Evolutionary conservation across 2,888 invertebrate species (phyloP).

Genomic region (Epicampocera succincta): DNA sequence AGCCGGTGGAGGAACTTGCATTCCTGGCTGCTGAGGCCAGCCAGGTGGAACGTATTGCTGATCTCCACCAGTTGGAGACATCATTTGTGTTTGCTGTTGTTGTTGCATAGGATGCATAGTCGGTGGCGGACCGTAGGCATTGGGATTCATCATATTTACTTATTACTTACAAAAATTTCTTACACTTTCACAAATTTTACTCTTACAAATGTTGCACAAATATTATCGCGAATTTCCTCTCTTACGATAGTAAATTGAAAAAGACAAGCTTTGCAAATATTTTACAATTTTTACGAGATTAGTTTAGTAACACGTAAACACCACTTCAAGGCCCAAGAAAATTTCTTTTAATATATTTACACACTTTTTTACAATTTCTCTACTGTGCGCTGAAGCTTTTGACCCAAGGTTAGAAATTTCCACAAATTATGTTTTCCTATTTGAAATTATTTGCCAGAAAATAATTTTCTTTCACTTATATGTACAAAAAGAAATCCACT

Average conservation of each 20-base stretch:
- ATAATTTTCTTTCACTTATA: conserved; percentile 56
- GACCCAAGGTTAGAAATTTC: conserved; percentile 8
- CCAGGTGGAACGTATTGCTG: conserved; percentile 73
- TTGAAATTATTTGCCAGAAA: conserved; percentile 5
- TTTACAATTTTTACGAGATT: conserved; percentile 23
- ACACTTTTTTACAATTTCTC: conserved; percentile 8
- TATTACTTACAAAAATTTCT: conserved; percentile 8
- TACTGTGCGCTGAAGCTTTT: background rate
- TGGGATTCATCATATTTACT: conserved; percentile 77
- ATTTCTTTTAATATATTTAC: conserved; percentile 11
- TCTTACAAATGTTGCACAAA: conserved; percentile 4
- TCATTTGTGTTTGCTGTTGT: conserved; percentile 46
- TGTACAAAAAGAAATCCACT: conserved; percentile 73
- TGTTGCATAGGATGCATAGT: conserved; percentile 73
- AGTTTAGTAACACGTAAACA: conserved; percentile 64
- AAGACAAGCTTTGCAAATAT: conserved; percentile 60
- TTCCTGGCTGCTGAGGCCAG: conserved; percentile 67
- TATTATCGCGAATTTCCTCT: background rate
- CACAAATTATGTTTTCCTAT: conserved; percentile 11
- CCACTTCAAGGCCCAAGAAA: conserved; percentile 27
- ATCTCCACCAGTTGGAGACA: conserved; percentile 63
- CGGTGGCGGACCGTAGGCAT: conserved; percentile 79
- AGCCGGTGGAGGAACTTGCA: conserved; percentile 66
- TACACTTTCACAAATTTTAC: conserved; percentile 31
- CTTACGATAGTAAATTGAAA: conserved; percentile 19